Base-by-base conservation (phyloP, 2,113 vertebrate genomes). In the Peromyscus polionotus region DNA sequence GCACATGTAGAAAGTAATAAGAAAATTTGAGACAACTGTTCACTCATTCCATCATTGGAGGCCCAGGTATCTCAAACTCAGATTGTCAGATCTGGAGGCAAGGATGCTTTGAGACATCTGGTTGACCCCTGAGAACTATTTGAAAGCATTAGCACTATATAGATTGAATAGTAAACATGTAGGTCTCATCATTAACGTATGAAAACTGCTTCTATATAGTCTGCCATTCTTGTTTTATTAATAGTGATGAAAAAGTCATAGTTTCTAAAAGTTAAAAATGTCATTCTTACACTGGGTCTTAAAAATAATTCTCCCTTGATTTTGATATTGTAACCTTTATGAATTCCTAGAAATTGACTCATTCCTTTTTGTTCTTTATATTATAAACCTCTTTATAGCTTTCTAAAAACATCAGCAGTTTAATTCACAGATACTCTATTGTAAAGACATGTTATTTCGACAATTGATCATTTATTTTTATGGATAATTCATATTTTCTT, bases 161-260 rank as follows among this genome's bases (percentile, higher is more conserved):
- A 51, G 1, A 42, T 81, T 83, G 5, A 90, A 28, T 42, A 81
- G 80, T 57, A 91, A 86, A 59, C 12, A 2, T 16, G 4, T 31
- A 83, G 59, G 3, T 24, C 57, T 83, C 80, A 45, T 8, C 26
- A 65, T 85, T 65, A 33, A 84, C 8, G 42, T 4, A 65, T 19
- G 7, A 63, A 90, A 77, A 54, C 65, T 48, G 6, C 11, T 45
- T 59, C 36, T 84, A 84, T 77, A 72, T 59, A 13, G 13, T 24
- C 84, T 79, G 3, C 33, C 90, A 42, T 92, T 96, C 63, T 24
- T 79, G 54, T 91, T 96, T 88, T 20, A 83, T 33, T 61, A 42
- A 33, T 31, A 28, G 12, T 5, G 31, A 0, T 70, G 72, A 39
- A 92, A 95, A 81, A 48, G 4, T 22, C 65, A 75, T 0, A 70